Evolutionary conservation across 2,113 vertebrate genomes (phyloP).

Genomic region (Carassius auratus): DNA sequence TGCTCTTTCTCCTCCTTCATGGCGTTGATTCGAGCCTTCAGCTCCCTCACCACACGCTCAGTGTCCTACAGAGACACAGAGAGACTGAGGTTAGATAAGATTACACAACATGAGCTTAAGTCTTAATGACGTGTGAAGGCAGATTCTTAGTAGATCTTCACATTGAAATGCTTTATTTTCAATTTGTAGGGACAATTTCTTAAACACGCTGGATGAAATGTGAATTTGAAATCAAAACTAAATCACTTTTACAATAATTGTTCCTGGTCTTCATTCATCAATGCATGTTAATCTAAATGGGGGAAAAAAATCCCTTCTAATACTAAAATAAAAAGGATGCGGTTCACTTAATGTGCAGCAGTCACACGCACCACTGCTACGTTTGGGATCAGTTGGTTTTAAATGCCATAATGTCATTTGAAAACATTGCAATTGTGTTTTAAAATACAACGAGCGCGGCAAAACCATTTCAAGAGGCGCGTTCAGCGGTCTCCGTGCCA

Average conservation of each 20-base stretch:
- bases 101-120: background rate
- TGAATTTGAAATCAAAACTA: background rate
- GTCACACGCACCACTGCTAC: no score
- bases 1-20: constrained; percentile 99
- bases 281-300: background rate
- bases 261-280: background rate
- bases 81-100: constrained; percentile 35
- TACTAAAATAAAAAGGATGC: no score
- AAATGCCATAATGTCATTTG: no score
- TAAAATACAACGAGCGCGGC: no score
- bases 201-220: background rate
- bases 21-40: constrained; percentile 95
- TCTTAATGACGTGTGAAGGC: background rate
- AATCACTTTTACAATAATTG: background rate
- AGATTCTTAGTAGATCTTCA: background rate
- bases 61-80: constrained; percentile 79
- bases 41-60: constrained; percentile 92
- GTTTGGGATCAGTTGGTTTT: no score
- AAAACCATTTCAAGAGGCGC: no score
- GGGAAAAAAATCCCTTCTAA: no score
- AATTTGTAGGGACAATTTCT: background rate
- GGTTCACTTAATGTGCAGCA: no score
- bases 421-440: no score
- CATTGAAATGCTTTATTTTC: background rate
- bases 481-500: no score